Conservation (phyloP, 2,888 invertebrate species). For the Crematogaster levior region DNA sequence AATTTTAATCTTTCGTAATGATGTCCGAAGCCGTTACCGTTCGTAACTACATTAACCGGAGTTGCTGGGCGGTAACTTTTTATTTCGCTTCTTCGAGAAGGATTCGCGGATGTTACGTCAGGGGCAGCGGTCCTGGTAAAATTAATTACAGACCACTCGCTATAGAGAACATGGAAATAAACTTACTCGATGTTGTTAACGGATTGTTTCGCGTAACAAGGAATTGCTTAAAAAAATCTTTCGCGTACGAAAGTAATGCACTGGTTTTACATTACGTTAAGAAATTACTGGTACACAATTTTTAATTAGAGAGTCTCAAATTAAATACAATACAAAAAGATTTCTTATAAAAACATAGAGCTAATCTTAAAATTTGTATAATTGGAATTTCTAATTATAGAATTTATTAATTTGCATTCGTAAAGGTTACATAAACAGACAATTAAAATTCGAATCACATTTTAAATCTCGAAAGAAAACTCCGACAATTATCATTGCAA, state of each 20-base stretch:
- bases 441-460: conserved; percentile 34
- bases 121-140: conserved; percentile 9
- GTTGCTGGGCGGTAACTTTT: conserved; percentile 30
- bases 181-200: conserved; percentile 22
- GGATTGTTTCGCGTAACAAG: conserved; percentile 20
- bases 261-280: neutral
- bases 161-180: conserved; percentile 36
- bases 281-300: neutral
- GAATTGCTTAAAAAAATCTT: conserved; percentile 7
- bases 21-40: neutral
- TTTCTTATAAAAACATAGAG: neutral
- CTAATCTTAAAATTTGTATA: neutral
- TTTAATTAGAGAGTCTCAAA: neutral
- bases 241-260: neutral
- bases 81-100: conserved; percentile 36
- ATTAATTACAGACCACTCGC: conserved; percentile 32
- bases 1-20: neutral
- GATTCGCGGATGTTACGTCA: conserved; percentile 33
- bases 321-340: neutral
- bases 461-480: conserved; percentile 9
- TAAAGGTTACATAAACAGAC: conserved; percentile 15
- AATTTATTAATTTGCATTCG: conserved; percentile 18
- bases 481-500: conserved; percentile 39
- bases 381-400: neutral
- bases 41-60: conserved; percentile 23